Conservation (phyloP, 2,888 invertebrate genomes). For the Meloe dianella region DNA sequence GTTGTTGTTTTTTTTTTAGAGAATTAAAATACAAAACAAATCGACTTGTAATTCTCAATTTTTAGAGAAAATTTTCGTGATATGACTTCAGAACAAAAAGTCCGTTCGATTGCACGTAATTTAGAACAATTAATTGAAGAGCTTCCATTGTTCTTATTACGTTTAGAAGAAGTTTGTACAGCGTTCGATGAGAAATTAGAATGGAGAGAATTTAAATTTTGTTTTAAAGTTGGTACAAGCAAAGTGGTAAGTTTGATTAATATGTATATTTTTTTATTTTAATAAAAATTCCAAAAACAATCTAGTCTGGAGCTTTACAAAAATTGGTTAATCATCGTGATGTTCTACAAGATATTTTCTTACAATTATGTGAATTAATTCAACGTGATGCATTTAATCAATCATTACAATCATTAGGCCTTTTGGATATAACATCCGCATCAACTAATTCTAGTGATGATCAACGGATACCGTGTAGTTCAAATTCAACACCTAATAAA, state of each 20-base stretch:
- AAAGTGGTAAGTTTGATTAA: conserved; percentile 71
- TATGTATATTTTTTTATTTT: too few relatives aligned
- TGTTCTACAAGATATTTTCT: conserved; percentile 61
- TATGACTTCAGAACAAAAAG: conserved; percentile 66
- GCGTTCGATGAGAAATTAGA: conserved; percentile 69
- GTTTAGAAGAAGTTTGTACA: conserved; percentile 67
- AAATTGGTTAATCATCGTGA: conserved; percentile 62
- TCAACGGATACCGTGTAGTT: conserved; percentile 36
- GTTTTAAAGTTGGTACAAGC: conserved; percentile 68
- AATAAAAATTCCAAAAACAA: too few relatives aligned
- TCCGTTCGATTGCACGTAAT: conserved; percentile 67
- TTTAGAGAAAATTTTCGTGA: conserved; percentile 67
- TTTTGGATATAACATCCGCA: conserved; percentile 56
- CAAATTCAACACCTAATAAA: conserved; percentile 45
- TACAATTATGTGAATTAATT: conserved; percentile 65
- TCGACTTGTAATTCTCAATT: conserved; percentile 19
- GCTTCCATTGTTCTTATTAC: conserved; percentile 66
- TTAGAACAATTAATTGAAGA: conserved; percentile 69
- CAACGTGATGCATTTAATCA: conserved; percentile 68
- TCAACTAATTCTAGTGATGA: conserved; percentile 33
- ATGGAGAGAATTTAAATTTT: conserved; percentile 69
- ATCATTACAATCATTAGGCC: conserved; percentile 64
- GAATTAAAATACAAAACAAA: too few relatives aligned
- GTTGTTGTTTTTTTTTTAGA: conserved; percentile 35
- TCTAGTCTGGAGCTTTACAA: conserved; percentile 62